These are phyloP conservation scores for Calosoma granatense DNA, from an alignment of 1,140 invertebrate genomes.

Conservation along the genomic window DNA sequence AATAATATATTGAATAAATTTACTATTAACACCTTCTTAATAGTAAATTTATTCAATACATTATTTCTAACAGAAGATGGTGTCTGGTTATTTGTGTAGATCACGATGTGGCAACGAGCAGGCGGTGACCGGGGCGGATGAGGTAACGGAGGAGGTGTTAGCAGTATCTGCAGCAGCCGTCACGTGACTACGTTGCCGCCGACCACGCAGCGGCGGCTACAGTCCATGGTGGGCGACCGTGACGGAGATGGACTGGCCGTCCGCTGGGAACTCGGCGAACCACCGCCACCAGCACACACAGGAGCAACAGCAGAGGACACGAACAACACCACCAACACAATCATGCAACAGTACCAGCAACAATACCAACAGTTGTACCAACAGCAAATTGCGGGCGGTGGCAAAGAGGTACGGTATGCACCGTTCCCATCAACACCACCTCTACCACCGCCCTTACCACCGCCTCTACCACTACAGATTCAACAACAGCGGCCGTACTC, in stretches of 20 bases:
- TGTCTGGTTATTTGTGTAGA: slow-evolving; percentile 23
- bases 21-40: too few species aligned
- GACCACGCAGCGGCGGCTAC: slow-evolving; percentile 33
- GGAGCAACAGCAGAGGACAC: slow-evolving; percentile 35
- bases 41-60: too few species aligned
- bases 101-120: slow-evolving; percentile 25
- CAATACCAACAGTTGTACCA: slow-evolving; percentile 18
- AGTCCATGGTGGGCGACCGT: slow-evolving; percentile 43
- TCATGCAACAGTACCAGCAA: slow-evolving; percentile 4
- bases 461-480: slow-evolving; percentile 44
- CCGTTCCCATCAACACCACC: slow-evolving; percentile 39
- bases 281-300: slow-evolving; percentile 41
- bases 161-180: slow-evolving; percentile 20
- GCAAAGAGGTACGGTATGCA: slow-evolving; percentile 47
- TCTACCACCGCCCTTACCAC: slow-evolving; percentile 40
- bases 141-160: slow-evolving; percentile 20
- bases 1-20: too few species aligned
- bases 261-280: slow-evolving; percentile 48
- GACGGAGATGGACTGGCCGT: slow-evolving; percentile 55
- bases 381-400: slow-evolving; percentile 25
- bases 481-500: slow-evolving; percentile 62
- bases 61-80: too few species aligned
- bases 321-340: slow-evolving; percentile 24
- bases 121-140: slow-evolving; percentile 27
- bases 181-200: slow-evolving; percentile 11